Conservation (phyloP, 2,888 invertebrate species). For the Tillus elongatus region DNA sequence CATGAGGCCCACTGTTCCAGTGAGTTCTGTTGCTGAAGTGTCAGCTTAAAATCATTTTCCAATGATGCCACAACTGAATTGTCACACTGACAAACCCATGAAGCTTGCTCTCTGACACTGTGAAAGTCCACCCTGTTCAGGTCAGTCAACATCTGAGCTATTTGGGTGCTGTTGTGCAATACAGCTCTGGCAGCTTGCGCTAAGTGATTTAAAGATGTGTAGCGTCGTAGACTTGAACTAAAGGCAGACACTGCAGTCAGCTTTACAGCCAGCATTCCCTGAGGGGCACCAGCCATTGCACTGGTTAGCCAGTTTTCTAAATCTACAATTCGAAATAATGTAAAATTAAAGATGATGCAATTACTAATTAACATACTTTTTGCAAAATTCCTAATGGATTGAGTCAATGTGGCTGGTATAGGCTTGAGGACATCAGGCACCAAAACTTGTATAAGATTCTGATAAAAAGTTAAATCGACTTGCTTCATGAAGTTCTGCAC, state of each 20-base stretch:
- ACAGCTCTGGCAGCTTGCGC: conserved; percentile 91
- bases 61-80: conserved; percentile 64
- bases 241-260: conserved; percentile 81
- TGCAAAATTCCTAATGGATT: conserved; percentile 85
- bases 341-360: too few relatives aligned
- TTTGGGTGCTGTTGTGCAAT: conserved; percentile 88
- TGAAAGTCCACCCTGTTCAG: conserved; percentile 96
- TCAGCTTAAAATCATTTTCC: conserved; percentile 89
- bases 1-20: conserved; percentile 97
- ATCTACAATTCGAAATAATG: too few relatives aligned
- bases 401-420: conserved; percentile 88
- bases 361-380: conserved; percentile 60
- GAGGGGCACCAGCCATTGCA: conserved; percentile 75
- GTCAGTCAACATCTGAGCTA: conserved; percentile 93
- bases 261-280: conserved; percentile 72
- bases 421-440: conserved; percentile 93
- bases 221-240: conserved; percentile 88
- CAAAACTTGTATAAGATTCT: conserved; percentile 89
- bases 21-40: conserved; percentile 83
- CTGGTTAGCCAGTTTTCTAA: conserved; percentile 80
- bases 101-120: conserved; percentile 87
- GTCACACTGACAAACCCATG: conserved; percentile 97
- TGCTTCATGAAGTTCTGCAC: conserved; percentile 71
- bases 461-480: conserved; percentile 90
- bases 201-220: conserved; percentile 94